phyloP scores from a whole-genome alignment of 2,888 invertebrate species.

The Melinaea marsaeus region DNA sequence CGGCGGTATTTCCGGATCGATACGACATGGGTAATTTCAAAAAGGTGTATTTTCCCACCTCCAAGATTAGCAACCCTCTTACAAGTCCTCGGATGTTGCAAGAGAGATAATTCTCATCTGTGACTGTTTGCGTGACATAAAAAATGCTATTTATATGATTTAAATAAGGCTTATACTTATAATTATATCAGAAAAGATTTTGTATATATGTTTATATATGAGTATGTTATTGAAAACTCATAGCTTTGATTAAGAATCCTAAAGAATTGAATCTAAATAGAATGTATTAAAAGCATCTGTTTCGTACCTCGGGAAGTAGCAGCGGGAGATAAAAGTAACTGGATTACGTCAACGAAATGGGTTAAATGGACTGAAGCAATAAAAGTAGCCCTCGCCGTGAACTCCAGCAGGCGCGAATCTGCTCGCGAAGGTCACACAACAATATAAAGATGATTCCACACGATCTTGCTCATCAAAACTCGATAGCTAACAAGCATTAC shows the following conservation, averaged over 20 bases:
- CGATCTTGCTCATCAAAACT: neutral
- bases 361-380: conserved; percentile 66
- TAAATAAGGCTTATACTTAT: too few relatives aligned
- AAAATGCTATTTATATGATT: too few relatives aligned
- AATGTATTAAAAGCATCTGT: conserved; percentile 16
- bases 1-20: too few relatives aligned
- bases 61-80: too few relatives aligned
- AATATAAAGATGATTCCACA: conserved; percentile 13
- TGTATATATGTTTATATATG: too few relatives aligned
- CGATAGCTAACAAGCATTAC: neutral
- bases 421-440: conserved; percentile 53
- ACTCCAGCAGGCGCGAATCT: conserved; percentile 46
- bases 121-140: too few relatives aligned
- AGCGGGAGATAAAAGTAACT: conserved; percentile 28
- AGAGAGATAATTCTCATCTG: too few relatives aligned
- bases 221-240: neutral
- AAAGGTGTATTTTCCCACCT: too few relatives aligned
- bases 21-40: too few relatives aligned
- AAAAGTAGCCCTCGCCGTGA: conserved; percentile 71
- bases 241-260: neutral
- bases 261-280: neutral
- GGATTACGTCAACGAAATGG: conserved; percentile 68
- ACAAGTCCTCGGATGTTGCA: too few relatives aligned
- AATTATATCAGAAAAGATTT: too few relatives aligned
- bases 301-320: conserved; percentile 16